phyloP scores from a whole-genome alignment of 2,888 invertebrate species.

The Amorpha juglandis region DNA sequence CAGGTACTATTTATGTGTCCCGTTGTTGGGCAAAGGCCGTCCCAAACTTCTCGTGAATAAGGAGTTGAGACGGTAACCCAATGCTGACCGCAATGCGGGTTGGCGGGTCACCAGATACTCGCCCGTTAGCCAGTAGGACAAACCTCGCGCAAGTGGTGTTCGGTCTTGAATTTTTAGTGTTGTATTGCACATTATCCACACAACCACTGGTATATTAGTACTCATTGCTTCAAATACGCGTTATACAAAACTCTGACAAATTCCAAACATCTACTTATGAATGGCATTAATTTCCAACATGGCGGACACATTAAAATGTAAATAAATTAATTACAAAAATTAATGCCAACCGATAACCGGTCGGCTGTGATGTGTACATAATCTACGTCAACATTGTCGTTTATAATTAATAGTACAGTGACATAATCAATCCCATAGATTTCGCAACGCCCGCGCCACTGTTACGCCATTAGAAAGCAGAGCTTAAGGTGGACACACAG shows the following conservation, averaged over 20 bases:
- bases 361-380: slow-evolving; percentile 32
- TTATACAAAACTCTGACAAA: neutral
- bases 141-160: too few relatives aligned
- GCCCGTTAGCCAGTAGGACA: too few relatives aligned
- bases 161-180: too few relatives aligned
- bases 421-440: slow-evolving; percentile 75
- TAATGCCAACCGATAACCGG: slow-evolving; percentile 20
- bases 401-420: slow-evolving; percentile 71
- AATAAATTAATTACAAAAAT: slow-evolving; percentile 24
- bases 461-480: slow-evolving; percentile 81
- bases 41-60: too few relatives aligned
- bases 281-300: slow-evolving; percentile 13
- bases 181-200: too few relatives aligned
- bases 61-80: too few relatives aligned
- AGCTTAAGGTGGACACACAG: slow-evolving; percentile 57
- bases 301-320: slow-evolving; percentile 22
- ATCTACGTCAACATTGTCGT: slow-evolving; percentile 50
- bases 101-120: too few relatives aligned
- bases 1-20: too few relatives aligned
- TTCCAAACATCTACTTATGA: neutral
- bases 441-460: slow-evolving; percentile 68
- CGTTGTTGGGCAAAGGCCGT: too few relatives aligned
- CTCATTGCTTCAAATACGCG: too few relatives aligned
- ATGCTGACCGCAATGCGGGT: too few relatives aligned
- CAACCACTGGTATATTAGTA: too few relatives aligned